Evolutionary conservation across 2,113 vertebrate genomes (phyloP), one percentile per base, ranked within the genome.

Genomic region (Acinonyx jubatus): DNA sequence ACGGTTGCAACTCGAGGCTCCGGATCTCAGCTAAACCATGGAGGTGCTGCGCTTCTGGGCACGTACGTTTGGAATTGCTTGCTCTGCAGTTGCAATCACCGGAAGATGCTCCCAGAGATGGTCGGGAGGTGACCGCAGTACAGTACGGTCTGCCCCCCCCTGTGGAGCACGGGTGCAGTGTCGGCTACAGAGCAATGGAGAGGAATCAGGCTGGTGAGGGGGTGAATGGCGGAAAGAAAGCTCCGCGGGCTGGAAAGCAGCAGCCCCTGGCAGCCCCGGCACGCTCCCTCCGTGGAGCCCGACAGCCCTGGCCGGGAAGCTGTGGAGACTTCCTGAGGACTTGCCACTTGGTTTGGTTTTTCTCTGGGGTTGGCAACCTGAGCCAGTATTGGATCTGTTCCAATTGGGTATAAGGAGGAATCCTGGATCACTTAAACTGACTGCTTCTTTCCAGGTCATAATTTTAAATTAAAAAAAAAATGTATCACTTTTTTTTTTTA

Each of bases 391-490:
- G 73, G 96, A 52, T 97, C 55, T 93, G 74, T 93, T 89, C 85
- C 73, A 55, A 41, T 29, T 94, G 89, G 73, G 41, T 79, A 23
- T 57, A 89, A 89, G 89, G 76, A 96, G 79, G 83, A 95, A 82
- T 48, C 89, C 93, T 97, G 86, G 91, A 29, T 84, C 25, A 18
- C 73, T 95, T 91, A 57, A 87, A 73, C 85, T 14, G 73, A 95
- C 96, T 91, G 38, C 48, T 94, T 96, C 91, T 89, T 96, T 89
- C 95, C 85, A 81, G 97, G 92, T 96, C 82, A 74, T 91, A 85
- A 76, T 97, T 97, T 98, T 97, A 98, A 98, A 98, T 98, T 97
- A 98, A 98, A 98, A 91, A 45, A 1, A 98, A 98, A 91, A 96
- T 78, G 79, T 88, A 61, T 23, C 81, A 74, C 36, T 79, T 97